Evolutionary conservation across 2,888 invertebrate species (phyloP).

Genomic region (Campoplex capitator): DNA sequence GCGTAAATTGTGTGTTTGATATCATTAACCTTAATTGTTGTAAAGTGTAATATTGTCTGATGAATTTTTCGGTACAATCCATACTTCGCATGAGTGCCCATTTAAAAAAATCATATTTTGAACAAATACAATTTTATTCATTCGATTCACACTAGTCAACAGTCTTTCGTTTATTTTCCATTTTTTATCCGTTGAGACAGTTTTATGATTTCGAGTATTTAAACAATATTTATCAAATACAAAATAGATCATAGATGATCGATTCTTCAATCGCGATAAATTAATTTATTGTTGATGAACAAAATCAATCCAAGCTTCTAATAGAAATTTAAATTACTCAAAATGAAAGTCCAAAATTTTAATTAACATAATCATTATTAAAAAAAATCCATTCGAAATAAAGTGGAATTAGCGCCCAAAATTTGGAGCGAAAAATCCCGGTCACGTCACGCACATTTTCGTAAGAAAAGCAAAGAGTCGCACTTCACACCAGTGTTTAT

Average conservation of each 20-base stretch:
- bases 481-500: constrained; percentile 20
- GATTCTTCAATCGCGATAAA: background rate
- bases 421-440: constrained; percentile 7
- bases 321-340: background rate
- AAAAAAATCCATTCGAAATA: background rate
- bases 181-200: background rate
- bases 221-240: no score
- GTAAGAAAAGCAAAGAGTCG: background rate
- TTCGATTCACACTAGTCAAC: background rate
- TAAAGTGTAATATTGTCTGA: background rate
- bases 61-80: background rate
- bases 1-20: no score
- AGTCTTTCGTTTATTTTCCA: background rate
- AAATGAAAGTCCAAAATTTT: background rate
- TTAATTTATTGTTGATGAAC: background rate
- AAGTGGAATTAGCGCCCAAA: background rate
- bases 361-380: no score
- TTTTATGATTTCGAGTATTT: background rate
- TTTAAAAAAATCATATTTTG: background rate
- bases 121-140: background rate
- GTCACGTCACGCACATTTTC: background rate
- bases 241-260: no score
- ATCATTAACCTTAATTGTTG: no score
- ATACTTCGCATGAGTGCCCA: no score
- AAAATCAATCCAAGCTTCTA: background rate